Evolutionary conservation across 2,113 vertebrate genomes (phyloP).

Genomic region (Taxidea taxus): DNA sequence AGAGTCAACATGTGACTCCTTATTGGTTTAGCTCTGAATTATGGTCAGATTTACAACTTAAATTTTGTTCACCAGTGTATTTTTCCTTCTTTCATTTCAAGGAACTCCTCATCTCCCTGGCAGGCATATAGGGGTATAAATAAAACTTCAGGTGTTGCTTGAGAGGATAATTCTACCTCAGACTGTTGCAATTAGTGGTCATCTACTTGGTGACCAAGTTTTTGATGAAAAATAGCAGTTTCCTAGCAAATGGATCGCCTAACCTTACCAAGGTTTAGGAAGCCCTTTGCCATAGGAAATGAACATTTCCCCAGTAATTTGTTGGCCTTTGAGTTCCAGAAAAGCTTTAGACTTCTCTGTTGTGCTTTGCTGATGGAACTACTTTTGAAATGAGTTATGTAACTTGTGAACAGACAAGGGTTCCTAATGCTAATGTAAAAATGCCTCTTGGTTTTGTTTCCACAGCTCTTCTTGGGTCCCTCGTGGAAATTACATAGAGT

Average conservation of each 20-base stretch:
- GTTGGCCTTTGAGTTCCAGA: neutral
- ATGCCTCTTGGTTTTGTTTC: slow-evolving; percentile 69
- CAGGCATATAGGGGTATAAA: neutral
- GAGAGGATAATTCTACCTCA: neutral
- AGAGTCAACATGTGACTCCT: neutral
- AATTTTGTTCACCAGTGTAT: neutral
- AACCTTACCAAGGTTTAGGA: neutral
- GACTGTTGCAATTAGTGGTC: neutral
- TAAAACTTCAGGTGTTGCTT: neutral
- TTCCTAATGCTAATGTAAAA: slow-evolving; percentile 12
- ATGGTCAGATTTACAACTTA: neutral
- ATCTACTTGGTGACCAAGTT: neutral
- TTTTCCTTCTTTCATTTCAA: neutral
- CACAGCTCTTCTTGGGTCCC: slow-evolving; percentile 92
- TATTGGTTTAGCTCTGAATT: neutral
- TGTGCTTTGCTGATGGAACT: neutral
- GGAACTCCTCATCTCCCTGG: neutral
- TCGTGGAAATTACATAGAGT: slow-evolving; percentile 95
- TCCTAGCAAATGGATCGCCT: neutral
- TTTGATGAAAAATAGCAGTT: slow-evolving; percentile 4
- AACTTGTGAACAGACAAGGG: neutral
- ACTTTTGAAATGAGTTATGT: neutral
- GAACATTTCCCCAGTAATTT: neutral
- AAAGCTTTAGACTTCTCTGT: neutral
- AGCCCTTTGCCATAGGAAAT: neutral